These are phyloP conservation scores for Anas flavirostris DNA, from an alignment of 2,797 vertebrate species.

Conservation along the genomic window DNA sequence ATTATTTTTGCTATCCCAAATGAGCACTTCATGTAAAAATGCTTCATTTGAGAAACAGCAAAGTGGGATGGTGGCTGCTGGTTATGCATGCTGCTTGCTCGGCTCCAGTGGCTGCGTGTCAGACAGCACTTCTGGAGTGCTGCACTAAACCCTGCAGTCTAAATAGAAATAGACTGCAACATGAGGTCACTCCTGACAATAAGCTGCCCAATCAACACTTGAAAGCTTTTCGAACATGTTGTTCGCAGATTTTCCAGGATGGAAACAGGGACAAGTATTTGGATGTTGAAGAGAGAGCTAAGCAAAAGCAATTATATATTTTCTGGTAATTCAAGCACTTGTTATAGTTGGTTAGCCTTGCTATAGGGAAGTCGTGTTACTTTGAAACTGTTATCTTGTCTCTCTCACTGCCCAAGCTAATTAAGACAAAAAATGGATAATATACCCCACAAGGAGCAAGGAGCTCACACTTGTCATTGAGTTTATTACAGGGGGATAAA, in stretches of 20 bases:
- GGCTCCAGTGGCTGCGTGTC: constrained; percentile 50
- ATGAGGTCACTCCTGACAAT: constrained; percentile 77
- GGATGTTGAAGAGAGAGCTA: neutral
- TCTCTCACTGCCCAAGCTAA: neutral
- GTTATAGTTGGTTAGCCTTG: neutral
- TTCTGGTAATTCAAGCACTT: neutral
- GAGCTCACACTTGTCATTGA: neutral
- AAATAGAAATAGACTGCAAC: constrained; percentile 75
- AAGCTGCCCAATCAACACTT: constrained; percentile 73
- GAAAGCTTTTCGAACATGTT: constrained; percentile 46
- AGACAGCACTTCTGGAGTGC: constrained; percentile 80
- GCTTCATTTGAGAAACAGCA: constrained; percentile 70
- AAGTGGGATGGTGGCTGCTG: constrained; percentile 66
- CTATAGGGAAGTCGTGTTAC: accelerated
- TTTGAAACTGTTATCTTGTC: neutral
- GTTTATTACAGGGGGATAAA: neutral
- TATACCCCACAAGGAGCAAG: neutral
- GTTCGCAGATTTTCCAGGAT: constrained; percentile 11
- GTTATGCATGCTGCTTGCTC: constrained; percentile 78
- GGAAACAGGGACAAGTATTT: neutral
- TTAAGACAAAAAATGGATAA: neutral
- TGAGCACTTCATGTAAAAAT: constrained; percentile 80
- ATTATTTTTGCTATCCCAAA: constrained; percentile 81
- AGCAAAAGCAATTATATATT: neutral
- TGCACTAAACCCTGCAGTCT: constrained; percentile 84